Evolutionary conservation across 2,888 invertebrate genomes (phyloP).

Genomic region (Noctua pronuba): DNA sequence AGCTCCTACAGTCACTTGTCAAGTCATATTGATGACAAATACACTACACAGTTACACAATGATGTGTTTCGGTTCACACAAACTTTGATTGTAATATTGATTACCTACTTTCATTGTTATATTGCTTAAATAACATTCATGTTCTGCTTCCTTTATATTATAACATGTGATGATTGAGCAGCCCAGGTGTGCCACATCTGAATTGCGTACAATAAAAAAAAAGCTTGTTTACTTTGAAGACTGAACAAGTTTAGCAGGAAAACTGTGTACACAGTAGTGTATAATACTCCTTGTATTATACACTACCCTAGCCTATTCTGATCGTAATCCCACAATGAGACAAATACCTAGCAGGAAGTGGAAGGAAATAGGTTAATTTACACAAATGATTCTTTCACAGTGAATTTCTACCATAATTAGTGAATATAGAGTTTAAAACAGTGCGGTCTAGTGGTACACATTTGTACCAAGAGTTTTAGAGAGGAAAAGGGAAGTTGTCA

Average conservation of each 20-base stretch:
- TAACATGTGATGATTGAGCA: neutral
- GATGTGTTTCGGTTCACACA: neutral
- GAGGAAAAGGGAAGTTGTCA: neutral
- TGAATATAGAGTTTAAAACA: neutral
- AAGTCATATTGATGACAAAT: slow-evolving; percentile 31
- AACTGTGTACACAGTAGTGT: too few relatives aligned
- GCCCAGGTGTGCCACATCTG: neutral
- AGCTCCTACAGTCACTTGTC: neutral
- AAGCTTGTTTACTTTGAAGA: neutral
- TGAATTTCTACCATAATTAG: neutral
- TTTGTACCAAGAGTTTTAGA: neutral
- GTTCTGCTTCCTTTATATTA: neutral
- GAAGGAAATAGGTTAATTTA: neutral
- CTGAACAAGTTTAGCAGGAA: neutral
- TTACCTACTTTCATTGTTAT: slow-evolving; percentile 19
- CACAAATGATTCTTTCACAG: neutral
- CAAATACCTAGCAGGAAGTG: neutral
- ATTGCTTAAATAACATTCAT: slow-evolving; percentile 11
- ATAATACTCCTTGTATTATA: too few relatives aligned
- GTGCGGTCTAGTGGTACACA: neutral
- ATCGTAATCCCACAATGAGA: neutral
- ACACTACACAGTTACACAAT: slow-evolving; percentile 15
- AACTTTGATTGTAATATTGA: neutral
- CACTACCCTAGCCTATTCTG: neutral
- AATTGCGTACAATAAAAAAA: neutral